These are phyloP conservation scores for Blennius ocellaris DNA, from an alignment of 2,113 vertebrate genomes.

Conservation along the genomic window DNA sequence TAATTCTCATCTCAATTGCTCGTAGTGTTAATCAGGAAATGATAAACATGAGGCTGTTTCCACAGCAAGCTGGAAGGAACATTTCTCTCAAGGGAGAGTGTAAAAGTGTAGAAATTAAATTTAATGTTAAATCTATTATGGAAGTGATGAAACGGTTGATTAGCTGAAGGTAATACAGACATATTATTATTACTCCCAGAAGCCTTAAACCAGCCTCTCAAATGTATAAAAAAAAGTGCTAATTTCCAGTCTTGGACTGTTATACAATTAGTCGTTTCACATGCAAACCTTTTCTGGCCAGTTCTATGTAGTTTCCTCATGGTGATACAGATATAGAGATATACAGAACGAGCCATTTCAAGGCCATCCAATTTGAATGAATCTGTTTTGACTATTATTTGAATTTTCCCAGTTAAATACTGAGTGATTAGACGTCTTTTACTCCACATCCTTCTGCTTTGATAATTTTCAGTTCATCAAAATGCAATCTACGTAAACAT, in stretches of 20 bases:
- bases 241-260: conserved; percentile 8
- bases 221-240: background rate
- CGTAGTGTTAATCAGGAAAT: conserved; percentile 5
- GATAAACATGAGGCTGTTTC: conserved; percentile 14
- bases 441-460: background rate
- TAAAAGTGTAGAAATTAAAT: background rate
- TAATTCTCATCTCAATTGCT: too few species aligned
- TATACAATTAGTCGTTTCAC: conserved; percentile 2
- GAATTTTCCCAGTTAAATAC: background rate
- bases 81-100: background rate
- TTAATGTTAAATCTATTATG: conserved; percentile 4
- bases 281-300: conserved; percentile 21
- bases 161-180: background rate
- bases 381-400: background rate
- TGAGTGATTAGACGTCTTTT: conserved; percentile 2
- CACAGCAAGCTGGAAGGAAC: conserved; percentile 1
- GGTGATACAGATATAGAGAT: background rate
- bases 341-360: background rate
- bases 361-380: background rate
- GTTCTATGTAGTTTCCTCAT: conserved; percentile 1
- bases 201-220: background rate
- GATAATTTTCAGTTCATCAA: background rate
- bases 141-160: background rate
- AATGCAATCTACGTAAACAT: too few species aligned
- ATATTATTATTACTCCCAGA: conserved; percentile 2